Percentiles rank a stretch among this genome's conserved stretches.
Evolutionary conservation across 2,113 vertebrate species (phyloP).

Genomic region (Entelurus aequoreus): DNA sequence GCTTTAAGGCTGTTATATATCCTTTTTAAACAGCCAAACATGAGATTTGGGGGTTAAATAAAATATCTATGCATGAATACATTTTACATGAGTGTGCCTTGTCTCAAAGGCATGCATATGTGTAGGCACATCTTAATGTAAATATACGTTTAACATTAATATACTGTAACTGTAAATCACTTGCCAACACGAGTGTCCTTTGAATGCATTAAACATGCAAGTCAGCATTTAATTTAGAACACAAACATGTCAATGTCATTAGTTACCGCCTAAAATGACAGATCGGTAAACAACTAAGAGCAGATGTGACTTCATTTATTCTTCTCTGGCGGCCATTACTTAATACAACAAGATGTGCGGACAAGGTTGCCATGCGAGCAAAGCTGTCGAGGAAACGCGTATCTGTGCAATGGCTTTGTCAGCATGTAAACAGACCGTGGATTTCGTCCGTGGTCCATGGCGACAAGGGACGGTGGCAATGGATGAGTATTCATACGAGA

Average conservation of each 20-base stretch:
- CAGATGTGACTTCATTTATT: conserved; percentile 38
- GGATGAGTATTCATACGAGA: conserved; percentile 44
- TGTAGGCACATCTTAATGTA: background rate
- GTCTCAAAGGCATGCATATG: background rate
- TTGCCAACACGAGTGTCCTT: conserved; percentile 7
- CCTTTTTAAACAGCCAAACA: background rate
- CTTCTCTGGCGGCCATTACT: conserved; percentile 43
- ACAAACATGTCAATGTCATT: conserved; percentile 50
- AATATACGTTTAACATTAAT: background rate
- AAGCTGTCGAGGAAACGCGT: conserved; percentile 23
- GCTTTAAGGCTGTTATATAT: background rate
- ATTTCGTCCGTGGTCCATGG: conserved; percentile 33
- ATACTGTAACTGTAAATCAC: background rate
- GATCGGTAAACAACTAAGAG: conserved; percentile 51
- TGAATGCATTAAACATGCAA: conserved; percentile 12
- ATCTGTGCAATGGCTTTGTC: conserved; percentile 43
- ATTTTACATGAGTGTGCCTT: background rate
- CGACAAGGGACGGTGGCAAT: conserved; percentile 30
- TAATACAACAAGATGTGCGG: conserved; percentile 58
- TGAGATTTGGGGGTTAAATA: background rate
- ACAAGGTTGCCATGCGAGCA: conserved; percentile 39
- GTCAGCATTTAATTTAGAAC: conserved; percentile 47
- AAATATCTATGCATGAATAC: background rate
- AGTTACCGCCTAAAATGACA: conserved; percentile 33
- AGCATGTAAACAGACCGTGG: conserved; percentile 62